Conservation (phyloP, 2,113 vertebrate species). For the Rhombomys opimus region DNA sequence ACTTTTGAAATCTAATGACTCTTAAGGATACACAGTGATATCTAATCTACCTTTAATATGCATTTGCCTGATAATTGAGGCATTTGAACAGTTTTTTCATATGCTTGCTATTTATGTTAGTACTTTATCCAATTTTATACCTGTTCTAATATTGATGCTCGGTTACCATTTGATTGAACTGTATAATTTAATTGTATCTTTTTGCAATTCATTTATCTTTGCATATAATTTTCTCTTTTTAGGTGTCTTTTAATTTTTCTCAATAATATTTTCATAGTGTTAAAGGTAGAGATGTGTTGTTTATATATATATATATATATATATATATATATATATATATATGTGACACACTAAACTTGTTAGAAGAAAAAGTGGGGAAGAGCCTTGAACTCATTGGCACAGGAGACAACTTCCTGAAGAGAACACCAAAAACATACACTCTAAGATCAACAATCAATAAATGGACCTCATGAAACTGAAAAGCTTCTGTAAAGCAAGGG, state of each 20-base stretch:
- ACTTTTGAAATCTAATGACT: conserved; percentile 24
- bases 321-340: too few relatives aligned
- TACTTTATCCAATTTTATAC: background rate
- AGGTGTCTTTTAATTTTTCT: background rate
- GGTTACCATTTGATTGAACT: background rate
- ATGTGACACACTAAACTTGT: too few relatives aligned
- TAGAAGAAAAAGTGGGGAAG: too few relatives aligned
- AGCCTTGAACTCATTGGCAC: too few relatives aligned
- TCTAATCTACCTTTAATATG: background rate
- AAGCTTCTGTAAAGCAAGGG: too few relatives aligned
- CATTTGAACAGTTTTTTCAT: background rate
- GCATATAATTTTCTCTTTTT: background rate
- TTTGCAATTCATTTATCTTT: background rate
- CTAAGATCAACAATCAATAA: too few relatives aligned
- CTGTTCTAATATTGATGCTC: background rate
- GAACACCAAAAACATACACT: too few relatives aligned
- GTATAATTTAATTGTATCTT: background rate
- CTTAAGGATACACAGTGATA: background rate
- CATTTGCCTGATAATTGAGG: background rate
- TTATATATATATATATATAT: too few relatives aligned
- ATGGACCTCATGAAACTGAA: too few relatives aligned
- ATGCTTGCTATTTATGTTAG: background rate
- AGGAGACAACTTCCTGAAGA: too few relatives aligned
- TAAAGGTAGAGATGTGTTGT: background rate
- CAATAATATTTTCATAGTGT: background rate